Conservation (phyloP, 2,797 vertebrate genomes). For the Pangasius larnaudii region DNA sequence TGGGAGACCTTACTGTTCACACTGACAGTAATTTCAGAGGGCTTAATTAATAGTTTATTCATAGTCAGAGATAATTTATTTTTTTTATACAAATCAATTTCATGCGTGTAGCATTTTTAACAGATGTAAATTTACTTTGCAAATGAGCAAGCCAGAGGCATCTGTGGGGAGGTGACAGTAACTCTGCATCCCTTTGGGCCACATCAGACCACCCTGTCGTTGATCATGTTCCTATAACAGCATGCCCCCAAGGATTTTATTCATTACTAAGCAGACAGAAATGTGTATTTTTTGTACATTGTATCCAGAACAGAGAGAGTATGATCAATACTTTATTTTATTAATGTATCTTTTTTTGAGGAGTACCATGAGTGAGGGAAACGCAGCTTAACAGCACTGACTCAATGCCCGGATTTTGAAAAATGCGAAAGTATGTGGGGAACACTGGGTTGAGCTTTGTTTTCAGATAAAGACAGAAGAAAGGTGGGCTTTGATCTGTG, state of each 20-base stretch:
- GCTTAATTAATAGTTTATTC: neutral
- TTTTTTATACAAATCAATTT: neutral
- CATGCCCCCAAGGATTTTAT: neutral
- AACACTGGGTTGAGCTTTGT: constrained; percentile 51
- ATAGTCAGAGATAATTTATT: neutral
- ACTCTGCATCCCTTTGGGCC: neutral
- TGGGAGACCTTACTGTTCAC: neutral
- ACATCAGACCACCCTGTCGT: neutral
- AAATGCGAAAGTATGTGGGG: constrained; percentile 12
- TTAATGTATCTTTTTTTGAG: neutral
- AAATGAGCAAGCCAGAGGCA: neutral
- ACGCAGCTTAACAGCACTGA: neutral
- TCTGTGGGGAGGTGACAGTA: neutral
- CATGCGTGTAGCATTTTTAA: neutral
- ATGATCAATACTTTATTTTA: too few relatives aligned
- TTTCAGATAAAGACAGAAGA: constrained; percentile 57
- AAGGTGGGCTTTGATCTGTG: constrained; percentile 67
- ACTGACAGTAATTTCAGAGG: neutral
- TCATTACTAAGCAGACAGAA: neutral
- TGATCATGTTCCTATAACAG: neutral
- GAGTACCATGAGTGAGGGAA: neutral
- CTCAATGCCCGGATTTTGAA: neutral
- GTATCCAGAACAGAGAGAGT: neutral
- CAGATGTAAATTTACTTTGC: neutral
- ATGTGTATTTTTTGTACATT: too few relatives aligned